Percentiles rank a stretch among this genome's conserved stretches.
Evolutionary conservation across 2,113 vertebrate genomes (phyloP).

Genomic region (Nipponia nippon): DNA sequence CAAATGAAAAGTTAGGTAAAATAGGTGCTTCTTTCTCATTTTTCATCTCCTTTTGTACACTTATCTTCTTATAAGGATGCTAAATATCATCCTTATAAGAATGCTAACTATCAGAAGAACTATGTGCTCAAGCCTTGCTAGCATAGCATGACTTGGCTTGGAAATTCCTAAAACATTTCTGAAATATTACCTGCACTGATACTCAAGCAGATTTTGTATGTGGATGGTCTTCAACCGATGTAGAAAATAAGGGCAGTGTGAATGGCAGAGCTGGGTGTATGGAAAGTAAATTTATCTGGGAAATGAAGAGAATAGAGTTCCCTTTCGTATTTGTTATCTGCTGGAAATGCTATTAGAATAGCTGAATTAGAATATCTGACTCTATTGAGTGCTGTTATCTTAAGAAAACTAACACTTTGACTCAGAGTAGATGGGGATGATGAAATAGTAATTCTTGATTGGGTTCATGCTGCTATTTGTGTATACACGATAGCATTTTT

Average conservation of each 20-base stretch:
- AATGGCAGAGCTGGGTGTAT: not conserved
- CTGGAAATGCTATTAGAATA: not conserved
- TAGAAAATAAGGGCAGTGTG: not conserved
- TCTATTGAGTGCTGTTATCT: not conserved
- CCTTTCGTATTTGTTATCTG: rapidly evolving
- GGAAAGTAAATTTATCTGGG: not conserved
- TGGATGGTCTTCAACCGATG: not conserved
- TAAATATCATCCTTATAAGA: not conserved
- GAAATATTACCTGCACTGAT: not conserved
- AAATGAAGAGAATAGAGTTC: not conserved
- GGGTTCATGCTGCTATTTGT: not conserved
- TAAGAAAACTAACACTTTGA: not conserved
- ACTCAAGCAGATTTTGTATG: not conserved
- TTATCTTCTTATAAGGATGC: not conserved
- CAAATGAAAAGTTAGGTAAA: not conserved
- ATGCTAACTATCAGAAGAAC: not conserved
- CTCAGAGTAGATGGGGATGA: not conserved
- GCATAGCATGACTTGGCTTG: not conserved
- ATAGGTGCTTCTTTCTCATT: not conserved
- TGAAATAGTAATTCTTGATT: not conserved
- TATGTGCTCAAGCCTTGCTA: not conserved
- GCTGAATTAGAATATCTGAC: not conserved
- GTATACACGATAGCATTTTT: not conserved
- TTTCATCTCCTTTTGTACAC: not conserved
- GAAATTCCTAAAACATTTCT: not conserved